These are phyloP conservation scores for Brachylomia viminalis DNA, from an alignment of 2,888 invertebrate genomes.

Conservation along the genomic window DNA sequence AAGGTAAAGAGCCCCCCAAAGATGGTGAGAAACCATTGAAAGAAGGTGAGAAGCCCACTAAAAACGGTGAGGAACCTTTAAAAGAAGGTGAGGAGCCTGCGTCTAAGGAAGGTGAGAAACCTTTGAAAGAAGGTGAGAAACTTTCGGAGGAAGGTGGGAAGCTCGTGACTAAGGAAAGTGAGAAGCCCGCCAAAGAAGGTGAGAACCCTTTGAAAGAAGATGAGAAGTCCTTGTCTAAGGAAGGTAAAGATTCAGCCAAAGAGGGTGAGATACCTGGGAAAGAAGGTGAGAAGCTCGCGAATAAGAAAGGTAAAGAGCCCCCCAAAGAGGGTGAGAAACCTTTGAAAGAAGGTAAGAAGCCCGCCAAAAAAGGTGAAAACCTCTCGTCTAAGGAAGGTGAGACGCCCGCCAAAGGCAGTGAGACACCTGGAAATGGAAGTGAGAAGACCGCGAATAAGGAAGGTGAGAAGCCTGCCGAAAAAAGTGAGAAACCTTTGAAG, in stretches of 20 bases:
- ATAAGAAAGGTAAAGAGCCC: neutral
- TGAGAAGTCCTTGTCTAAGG: neutral
- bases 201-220: neutral
- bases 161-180: neutral
- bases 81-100: neutral
- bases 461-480: neutral
- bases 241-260: constrained; percentile 7
- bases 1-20: neutral
- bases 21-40: neutral
- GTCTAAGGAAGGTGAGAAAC: neutral
- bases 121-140: neutral
- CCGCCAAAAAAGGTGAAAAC: constrained; percentile 9
- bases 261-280: neutral
- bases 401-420: constrained; percentile 11
- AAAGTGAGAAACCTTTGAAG: neutral
- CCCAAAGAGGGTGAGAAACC: neutral
- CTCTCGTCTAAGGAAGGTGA: constrained; percentile 24
- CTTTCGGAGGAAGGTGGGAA: neutral
- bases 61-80: neutral
- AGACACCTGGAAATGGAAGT: neutral
- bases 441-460: neutral
- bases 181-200: neutral
- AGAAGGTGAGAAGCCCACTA: neutral
- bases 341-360: neutral
- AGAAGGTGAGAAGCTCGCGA: neutral